These are phyloP conservation scores for Antechinus flavipes DNA, from an alignment of 2,113 vertebrate species.

Conservation along the genomic window DNA sequence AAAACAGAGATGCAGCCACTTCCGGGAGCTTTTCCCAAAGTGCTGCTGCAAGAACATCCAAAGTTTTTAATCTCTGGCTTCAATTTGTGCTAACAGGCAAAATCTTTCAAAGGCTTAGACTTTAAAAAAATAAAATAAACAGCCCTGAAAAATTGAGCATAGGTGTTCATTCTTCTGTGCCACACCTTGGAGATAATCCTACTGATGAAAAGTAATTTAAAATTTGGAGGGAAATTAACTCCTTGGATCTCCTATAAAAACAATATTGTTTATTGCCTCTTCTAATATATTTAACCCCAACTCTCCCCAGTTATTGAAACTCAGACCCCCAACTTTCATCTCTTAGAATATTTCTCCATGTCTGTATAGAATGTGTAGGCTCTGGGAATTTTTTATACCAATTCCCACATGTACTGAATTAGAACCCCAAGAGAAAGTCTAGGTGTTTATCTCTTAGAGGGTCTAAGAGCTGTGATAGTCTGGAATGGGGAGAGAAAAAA, in stretches of 20 bases:
- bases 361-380: neutral
- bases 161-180: constrained; percentile 33
- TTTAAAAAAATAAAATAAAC: neutral
- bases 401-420: neutral
- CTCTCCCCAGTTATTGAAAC: neutral
- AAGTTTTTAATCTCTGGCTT: constrained; percentile 9
- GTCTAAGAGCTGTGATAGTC: neutral
- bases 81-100: constrained; percentile 52
- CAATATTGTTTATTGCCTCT: neutral
- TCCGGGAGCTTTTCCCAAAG: constrained; percentile 39
- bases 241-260: constrained; percentile 4
- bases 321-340: neutral
- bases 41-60: neutral
- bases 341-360: neutral
- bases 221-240: constrained; percentile 36
- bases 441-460: neutral
- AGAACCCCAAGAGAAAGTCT: neutral
- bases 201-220: neutral
- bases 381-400: neutral
- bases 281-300: neutral
- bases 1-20: constrained; percentile 46
- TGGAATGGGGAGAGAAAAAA: neutral
- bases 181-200: constrained; percentile 49
- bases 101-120: constrained; percentile 26
- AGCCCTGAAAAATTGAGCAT: constrained; percentile 42